These are phyloP conservation scores for Agapostemon virescens DNA, from an alignment of 2,888 invertebrate species.

Conservation along the genomic window DNA sequence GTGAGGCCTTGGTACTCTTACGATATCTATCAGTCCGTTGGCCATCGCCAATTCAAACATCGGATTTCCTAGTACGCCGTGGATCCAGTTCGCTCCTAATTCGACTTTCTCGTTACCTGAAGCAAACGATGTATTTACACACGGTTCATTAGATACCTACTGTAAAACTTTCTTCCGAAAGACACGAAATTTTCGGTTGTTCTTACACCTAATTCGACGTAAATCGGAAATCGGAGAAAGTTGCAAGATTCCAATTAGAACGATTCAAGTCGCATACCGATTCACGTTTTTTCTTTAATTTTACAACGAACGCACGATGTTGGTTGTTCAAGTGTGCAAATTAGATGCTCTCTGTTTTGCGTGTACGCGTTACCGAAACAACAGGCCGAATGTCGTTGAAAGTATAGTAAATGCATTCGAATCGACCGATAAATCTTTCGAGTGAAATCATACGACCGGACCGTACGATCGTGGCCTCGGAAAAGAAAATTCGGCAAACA, in stretches of 20 bases:
- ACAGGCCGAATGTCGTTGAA: background rate
- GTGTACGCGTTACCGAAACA: background rate
- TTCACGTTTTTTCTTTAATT: background rate
- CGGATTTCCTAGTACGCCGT: constrained; percentile 94
- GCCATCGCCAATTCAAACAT: constrained; percentile 93
- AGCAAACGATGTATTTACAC: constrained; percentile 3
- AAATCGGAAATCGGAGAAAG: background rate
- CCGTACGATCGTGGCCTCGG: constrained; percentile 4
- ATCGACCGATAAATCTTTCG: background rate
- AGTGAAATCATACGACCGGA: background rate
- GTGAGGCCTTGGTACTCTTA: constrained; percentile 92
- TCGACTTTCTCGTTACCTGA: constrained; percentile 84
- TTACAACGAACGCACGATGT: background rate
- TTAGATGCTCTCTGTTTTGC: background rate
- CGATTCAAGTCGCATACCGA: background rate
- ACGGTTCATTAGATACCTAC: background rate
- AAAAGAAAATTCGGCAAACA: constrained; percentile 23
- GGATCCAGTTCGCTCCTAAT: constrained; percentile 96
- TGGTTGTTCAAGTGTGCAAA: background rate
- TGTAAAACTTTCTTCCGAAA: background rate
- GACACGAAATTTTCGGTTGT: background rate
- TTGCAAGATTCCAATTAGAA: background rate
- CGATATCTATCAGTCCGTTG: constrained; percentile 91
- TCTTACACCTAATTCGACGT: background rate
- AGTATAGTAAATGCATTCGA: background rate